phyloP scores from a whole-genome alignment of 1,140 invertebrate genomes.

The Drosophila santomea region DNA sequence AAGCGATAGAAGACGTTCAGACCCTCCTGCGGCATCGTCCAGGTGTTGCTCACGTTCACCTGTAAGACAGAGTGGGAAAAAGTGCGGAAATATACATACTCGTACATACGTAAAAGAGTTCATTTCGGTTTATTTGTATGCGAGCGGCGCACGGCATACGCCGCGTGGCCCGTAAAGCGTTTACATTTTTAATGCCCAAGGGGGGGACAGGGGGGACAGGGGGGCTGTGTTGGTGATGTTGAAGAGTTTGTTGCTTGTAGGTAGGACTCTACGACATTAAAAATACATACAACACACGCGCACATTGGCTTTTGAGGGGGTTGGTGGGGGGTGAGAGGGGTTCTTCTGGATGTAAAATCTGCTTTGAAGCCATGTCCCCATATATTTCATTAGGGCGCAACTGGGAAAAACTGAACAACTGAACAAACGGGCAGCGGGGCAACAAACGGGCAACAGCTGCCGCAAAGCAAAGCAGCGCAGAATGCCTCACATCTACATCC shows the following conservation, averaged over 20 bases:
- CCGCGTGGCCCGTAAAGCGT: constrained; percentile 65
- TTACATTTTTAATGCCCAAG: constrained; percentile 73
- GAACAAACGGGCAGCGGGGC: neutral
- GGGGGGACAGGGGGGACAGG: neutral
- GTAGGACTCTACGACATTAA: constrained; percentile 47
- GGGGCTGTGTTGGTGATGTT: no score
- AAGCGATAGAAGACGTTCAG: constrained; percentile 91
- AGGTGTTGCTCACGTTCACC: constrained; percentile 91
- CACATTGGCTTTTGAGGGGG: constrained; percentile 29
- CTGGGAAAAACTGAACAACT: constrained; percentile 5
- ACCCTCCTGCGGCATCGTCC: constrained; percentile 90
- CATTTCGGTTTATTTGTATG: constrained; percentile 45
- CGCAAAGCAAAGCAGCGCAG: constrained; percentile 38
- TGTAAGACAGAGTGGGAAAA: constrained; percentile 68
- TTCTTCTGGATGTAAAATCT: constrained; percentile 40
- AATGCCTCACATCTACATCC: no score
- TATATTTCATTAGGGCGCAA: constrained; percentile 57
- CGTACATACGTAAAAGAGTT: constrained; percentile 1
- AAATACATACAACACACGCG: constrained; percentile 58
- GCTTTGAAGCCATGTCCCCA: constrained; percentile 57
- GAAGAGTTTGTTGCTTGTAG: neutral
- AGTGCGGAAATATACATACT: neutral
- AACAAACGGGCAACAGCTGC: constrained; percentile 8
- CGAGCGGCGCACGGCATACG: constrained; percentile 50
- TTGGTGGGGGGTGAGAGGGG: neutral